Evolutionary conservation across 2,113 vertebrate genomes (phyloP), one percentile per base, ranked within the genome.

Genomic region (Balaenoptera acutorostrata): DNA sequence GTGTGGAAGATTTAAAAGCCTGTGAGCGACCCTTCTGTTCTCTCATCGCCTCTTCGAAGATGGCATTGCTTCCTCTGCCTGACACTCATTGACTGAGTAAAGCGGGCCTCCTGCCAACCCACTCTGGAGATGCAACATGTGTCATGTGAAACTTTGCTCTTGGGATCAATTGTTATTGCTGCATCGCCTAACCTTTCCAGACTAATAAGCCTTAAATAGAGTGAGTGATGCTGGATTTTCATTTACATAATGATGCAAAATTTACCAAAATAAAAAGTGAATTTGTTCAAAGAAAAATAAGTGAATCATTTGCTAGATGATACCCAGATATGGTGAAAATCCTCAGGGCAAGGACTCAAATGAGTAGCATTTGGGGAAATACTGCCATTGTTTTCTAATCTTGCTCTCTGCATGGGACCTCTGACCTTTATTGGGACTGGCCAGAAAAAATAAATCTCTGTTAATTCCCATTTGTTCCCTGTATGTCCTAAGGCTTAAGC

Each of bases 401-500:
- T 74, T 27, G 14, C n/a, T 74, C 31, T 83, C 63, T 63, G 39
- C 27, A 0, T 17, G n/a, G 64, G 33, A 95, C 41, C 52, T 95
- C 88, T 31, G 90, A 25, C 49, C 81, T 74, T 41, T 69, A 36
- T 57, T 95, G n/a, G 49, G 80, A 64, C n/a, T 97, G 52, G 9
- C 91, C 89, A 87, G 80, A 85, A 77, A 78, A 78, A 77, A 49
- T 85, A 49, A 91, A 88, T 59, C 25, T 57, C 77, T n/a, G 31
- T 59, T 90, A 69, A 69, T 90, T 90, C 8, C 96, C 0, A 3
- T n/a, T 89, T 46, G 78, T 88, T 86, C 72, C 21, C 52, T 83
- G 52, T 55, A 31, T 23, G 39, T 98, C 82, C 11, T 4, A 18
- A 39, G 46, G 49, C 71, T 98, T 95, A 96, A 93, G 69, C 74